A percentile compares a stretch with the other conserved stretches of the same genome.
Conservation (phyloP, 2,888 invertebrate species). For the Dryocosmus kuriphilus region DNA sequence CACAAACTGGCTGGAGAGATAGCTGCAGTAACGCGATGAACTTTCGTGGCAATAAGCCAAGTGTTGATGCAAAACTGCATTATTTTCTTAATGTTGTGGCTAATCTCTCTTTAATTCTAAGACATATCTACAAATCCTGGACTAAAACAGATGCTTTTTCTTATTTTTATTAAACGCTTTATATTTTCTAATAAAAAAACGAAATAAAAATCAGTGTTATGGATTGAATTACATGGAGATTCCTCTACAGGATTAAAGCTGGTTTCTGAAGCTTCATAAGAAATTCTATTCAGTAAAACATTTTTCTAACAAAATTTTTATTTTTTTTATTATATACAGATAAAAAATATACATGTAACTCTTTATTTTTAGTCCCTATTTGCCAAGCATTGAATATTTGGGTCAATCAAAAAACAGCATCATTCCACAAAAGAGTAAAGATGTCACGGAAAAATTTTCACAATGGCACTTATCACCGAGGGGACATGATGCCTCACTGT, state of each 20-base stretch:
- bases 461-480: no score
- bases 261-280: neutral
- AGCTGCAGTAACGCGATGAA: conserved; percentile 15
- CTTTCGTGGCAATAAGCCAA: conserved; percentile 25
- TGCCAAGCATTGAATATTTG: no score
- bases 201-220: neutral
- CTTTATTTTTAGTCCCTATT: no score
- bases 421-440: no score
- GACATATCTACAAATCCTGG: neutral
- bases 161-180: neutral
- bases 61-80: conserved; percentile 6
- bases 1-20: conserved; percentile 15
- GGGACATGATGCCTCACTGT: no score
- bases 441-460: no score
- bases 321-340: no score
- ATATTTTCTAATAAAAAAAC: neutral
- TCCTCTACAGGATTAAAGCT: neutral
- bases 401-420: no score
- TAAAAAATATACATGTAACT: no score
- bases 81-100: conserved; percentile 6
- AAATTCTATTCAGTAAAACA: neutral
- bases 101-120: neutral
- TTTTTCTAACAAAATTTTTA: conserved; percentile 11
- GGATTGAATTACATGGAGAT: neutral
- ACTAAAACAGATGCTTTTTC: neutral